phyloP scores from a whole-genome alignment of 1,140 invertebrate species.

The Temnothorax nylanderi region DNA sequence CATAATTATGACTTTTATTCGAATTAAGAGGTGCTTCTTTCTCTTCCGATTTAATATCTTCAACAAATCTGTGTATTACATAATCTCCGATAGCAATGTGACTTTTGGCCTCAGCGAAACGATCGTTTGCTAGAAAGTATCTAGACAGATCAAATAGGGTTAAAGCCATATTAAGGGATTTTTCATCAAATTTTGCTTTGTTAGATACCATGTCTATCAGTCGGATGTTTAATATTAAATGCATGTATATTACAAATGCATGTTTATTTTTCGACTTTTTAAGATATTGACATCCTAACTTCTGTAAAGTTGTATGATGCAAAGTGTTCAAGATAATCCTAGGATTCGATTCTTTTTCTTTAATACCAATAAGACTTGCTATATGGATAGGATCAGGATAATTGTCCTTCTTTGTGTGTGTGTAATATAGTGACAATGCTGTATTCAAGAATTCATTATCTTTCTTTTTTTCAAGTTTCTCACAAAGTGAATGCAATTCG shows the following conservation, averaged over 20 bases:
- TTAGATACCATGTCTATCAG: not conserved
- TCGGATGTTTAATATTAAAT: not conserved
- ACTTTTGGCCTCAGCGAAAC: no score
- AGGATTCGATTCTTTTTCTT: no score
- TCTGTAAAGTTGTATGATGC: no score
- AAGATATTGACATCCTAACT: no score
- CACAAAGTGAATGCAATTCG: no score
- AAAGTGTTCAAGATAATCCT: no score
- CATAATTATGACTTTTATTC: not conserved
- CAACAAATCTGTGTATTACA: not conserved
- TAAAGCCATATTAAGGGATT: not conserved
- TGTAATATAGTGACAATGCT: not conserved
- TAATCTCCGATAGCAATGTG: not conserved
- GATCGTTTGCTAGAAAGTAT: no score
- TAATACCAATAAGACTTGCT: no score
- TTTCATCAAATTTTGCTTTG: not conserved
- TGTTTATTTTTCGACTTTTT: not conserved
- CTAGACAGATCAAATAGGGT: no score
- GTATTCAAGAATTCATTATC: not conserved
- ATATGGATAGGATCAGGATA: not conserved
- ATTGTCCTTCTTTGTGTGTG: not conserved
- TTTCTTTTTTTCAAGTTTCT: not conserved
- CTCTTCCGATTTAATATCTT: not conserved
- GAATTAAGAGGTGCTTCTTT: no score
- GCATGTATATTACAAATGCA: not conserved